Evolutionary conservation across 1,140 invertebrate species (phyloP), one percentile per base, ranked within the genome.

Genomic region (Doryteuthis pealeii): DNA sequence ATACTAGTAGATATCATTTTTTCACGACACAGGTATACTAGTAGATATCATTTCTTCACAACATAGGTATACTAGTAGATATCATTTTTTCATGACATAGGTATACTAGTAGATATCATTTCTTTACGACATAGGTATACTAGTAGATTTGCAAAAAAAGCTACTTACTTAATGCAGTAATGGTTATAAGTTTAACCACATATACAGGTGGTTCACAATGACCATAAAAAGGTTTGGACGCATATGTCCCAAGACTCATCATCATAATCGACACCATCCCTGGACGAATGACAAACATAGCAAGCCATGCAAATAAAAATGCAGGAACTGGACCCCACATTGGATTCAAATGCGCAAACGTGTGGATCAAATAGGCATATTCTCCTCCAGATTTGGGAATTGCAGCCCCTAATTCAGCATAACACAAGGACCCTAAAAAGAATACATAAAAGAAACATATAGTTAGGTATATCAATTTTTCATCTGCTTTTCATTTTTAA

Each of bases 241-340:
- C 91, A 85, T 98, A 98, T 77, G 93, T 93, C 0, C 95, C 94
- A 89, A 98, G 95, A 45, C 95, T 96, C 54, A 97, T 89, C 4
- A 93, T 93, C 89, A 96, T 95, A 71, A 98, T 96, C 28, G 96
- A 95, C 87, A 96, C 96, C 70, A 86, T 83, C 43, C 93, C 90
- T 3, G 96, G 89, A 58, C 83, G 79, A 18, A 84, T 84, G 15
- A 88, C 89, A 32, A 95, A 90, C 66, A 96, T 67, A 77, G 92
- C 93, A 2, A 95, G 76, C 84, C 84, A 86, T 70, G 82, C 78
- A 78, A 79, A 86, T 1, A 86, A 74, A 77, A 81, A 86, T 18
- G 84, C 82, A 49, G 85, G 85, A 45, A 85, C 74, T 2, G 80
- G 79, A 35, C 83, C 85, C 32, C 85, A 78, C 30, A 66, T 77